Base-by-base conservation (phyloP, 2,888 invertebrate genomes). In the Anodontia alba region DNA sequence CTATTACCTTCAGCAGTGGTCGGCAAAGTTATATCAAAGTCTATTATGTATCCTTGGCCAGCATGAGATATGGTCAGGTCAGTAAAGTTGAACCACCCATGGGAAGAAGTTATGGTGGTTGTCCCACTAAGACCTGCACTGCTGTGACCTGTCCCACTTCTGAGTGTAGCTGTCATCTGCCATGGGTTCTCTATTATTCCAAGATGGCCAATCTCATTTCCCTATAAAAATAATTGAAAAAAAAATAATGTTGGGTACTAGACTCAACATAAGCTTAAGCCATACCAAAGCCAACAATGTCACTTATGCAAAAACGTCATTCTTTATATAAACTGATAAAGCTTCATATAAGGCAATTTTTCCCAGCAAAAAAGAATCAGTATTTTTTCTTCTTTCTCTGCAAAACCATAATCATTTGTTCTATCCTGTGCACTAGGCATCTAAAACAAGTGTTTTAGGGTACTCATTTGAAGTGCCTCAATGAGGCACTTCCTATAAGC, bases 61-160 rank as follows among this genome's bases (percentile, higher is more conserved):
- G 85, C 84, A 70, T 90, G 90, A 23, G 89, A 86, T 8, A 93
- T 89, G 17, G 80, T 78, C 36, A 93, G 86, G 46, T 90, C 90
- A 3, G 90, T 90, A 80, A 93, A 93, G 81, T 92, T 91, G 20
- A 92, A 92, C 89, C 90, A 91, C 15, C 93, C 93, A 51, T 89
- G 69, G 3, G 77, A 73, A 66, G 92, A 89, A 3, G 84, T 69
- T 1, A 90, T 82, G 0, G 83, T 89, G 2, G 81, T 81, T 33
- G 84, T 89, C 15, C 93, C 93, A 7, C 72, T 73, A 1, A 93
- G 83, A 0, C 36, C 70, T 10, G 91, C 91, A 8, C 67, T 73
- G 0, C 87, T 67, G 49, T 91, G 83, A 3, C 88, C 89, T 7
- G 87, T 75, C 0, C 87, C 89, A 15, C 75, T 51, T 26, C 83